Conservation (phyloP, 1,140 invertebrate species). For the Mylabris phalerata region DNA sequence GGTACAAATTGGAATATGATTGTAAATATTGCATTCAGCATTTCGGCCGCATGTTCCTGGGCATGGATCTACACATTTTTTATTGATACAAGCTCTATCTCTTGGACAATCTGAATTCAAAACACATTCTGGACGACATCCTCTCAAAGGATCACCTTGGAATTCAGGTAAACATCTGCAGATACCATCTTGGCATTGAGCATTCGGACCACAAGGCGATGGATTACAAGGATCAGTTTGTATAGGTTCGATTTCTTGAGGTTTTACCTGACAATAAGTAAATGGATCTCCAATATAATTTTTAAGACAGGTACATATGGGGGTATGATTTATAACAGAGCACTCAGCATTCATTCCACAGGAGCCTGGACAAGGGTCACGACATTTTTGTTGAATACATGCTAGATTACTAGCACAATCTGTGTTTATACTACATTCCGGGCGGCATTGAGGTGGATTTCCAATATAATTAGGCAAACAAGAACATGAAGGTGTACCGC, state of each 20-base stretch:
- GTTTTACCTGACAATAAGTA: constrained; percentile 53
- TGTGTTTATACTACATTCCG: constrained; percentile 64
- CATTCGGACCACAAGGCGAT: constrained; percentile 45
- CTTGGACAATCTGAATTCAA: constrained; percentile 54
- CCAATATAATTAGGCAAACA: constrained; percentile 61
- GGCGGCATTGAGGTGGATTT: constrained; percentile 61
- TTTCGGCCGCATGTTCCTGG: constrained; percentile 54
- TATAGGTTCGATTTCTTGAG: constrained; percentile 28
- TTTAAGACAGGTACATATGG: constrained; percentile 60
- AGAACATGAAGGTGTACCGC: constrained; percentile 55
- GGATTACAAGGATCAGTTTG: constrained; percentile 43
- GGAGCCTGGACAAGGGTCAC: constrained; percentile 65
- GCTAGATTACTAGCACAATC: constrained; percentile 65
- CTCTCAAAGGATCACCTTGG: constrained; percentile 47
- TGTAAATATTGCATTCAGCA: constrained; percentile 54
- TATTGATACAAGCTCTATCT: constrained; percentile 52
- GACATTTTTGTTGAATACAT: constrained; percentile 65
- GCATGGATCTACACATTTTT: constrained; percentile 57
- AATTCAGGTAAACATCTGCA: constrained; percentile 48
- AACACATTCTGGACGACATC: constrained; percentile 54
- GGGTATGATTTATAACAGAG: constrained; percentile 67
- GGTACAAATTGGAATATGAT: constrained; percentile 56
- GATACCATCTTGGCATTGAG: constrained; percentile 42
- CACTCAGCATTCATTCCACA: constrained; percentile 65
- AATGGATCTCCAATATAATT: constrained; percentile 62